Evolutionary conservation across 2,113 vertebrate genomes (phyloP), one percentile per base, ranked within the genome.

Genomic region (Entelurus aequoreus): DNA sequence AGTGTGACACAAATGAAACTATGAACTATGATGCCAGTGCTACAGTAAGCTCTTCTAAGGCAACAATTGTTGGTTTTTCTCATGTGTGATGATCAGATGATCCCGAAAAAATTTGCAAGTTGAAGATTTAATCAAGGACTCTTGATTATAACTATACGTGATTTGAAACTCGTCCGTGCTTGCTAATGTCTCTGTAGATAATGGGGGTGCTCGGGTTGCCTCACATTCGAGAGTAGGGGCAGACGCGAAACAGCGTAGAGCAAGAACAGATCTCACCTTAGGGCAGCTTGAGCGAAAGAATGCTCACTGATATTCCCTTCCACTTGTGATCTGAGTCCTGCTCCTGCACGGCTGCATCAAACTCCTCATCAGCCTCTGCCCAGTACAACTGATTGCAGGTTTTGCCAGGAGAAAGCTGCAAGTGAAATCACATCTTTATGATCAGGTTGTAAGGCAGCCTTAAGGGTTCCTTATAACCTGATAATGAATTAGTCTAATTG

Each of bases 311-410:
- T 60, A 55, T 62, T 66, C 49, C 47, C 1, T 12, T 49, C 54
- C 71, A 72, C 74, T 62, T 53, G 38, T 57, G 61, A 58, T 67
- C 48, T 56, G 60, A 72, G 62, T 19, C 3, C 12, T 62, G 21
- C 49, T 28, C 8, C 19, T 53, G 56, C 48, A 16, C 6, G 54
- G 40, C 38, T 19, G 40, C 48, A 51, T 71, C 50, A 57, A 48
- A 56, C 57, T 50, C 38, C 12, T 36, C 54, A 66, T 65, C 42
- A 65, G 28, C 62, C 53, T 4, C 49, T 58, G 49, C 63, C 48
- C 58, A 65, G 54, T 53, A 57, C 38, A 69, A 62, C 19, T 19
- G 48, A 54, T 48, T 55, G 13, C n/a, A n/a, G 40, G 38, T 61
- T 21, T 65, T 60, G 40, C 54, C 63, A 52, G 60, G 71, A 67